Evolutionary conservation across 2,888 invertebrate species (phyloP).

Genomic region (Acrobasis consociella): DNA sequence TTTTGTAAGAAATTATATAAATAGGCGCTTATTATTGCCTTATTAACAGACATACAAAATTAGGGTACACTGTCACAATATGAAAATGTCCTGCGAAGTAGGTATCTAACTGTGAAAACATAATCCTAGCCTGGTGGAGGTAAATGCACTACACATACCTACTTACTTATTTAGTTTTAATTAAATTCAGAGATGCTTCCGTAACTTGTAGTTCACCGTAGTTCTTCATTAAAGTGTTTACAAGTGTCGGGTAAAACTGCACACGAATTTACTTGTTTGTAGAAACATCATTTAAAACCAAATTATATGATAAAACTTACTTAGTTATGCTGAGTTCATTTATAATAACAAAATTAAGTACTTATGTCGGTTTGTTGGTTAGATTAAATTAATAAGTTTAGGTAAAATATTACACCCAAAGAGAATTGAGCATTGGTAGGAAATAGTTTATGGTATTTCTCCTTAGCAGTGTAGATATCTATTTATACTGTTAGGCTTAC

Average conservation of each 20-base stretch:
- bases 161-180: conserved; percentile 19
- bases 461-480: background rate
- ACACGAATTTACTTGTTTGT: conserved; percentile 34
- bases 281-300: conserved; percentile 52
- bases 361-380: conserved; percentile 58
- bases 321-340: too few species aligned
- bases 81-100: too few species aligned
- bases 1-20: too few species aligned
- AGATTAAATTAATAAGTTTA: conserved; percentile 62
- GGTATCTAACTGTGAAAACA: background rate
- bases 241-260: background rate
- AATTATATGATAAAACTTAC: conserved; percentile 66
- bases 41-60: too few species aligned
- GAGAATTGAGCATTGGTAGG: conserved; percentile 32
- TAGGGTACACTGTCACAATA: too few species aligned
- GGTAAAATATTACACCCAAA: conserved; percentile 51
- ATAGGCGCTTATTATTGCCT: too few species aligned
- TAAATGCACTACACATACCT: background rate
- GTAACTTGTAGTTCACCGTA: background rate
- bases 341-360: too few species aligned
- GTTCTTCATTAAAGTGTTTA: background rate
- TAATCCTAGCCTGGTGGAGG: background rate
- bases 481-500: too few species aligned
- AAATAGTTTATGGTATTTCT: background rate
- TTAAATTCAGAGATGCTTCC: conserved; percentile 26